Base-by-base conservation (phyloP, 2,113 vertebrate species). In the Pomatostomus ruficeps region DNA sequence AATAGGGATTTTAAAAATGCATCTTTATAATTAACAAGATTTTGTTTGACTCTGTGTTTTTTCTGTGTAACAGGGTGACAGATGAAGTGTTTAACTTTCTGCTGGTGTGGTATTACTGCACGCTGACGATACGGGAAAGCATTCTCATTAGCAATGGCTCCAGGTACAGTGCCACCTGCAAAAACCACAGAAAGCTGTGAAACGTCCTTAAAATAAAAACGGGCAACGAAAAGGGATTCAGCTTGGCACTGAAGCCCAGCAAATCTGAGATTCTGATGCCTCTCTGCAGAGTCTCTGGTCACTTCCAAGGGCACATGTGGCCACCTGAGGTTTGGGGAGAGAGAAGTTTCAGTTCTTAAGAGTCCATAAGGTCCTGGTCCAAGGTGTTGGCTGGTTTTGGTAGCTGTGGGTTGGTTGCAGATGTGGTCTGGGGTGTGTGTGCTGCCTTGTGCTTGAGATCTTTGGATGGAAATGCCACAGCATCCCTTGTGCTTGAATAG, bases 41-140 rank as follows among this genome's bases (percentile, higher is more conserved):
- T 9, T 5, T 14, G n/a, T 51, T 58, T 68, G 31, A 52, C 11
- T 43, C 10, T 80, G 35, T 85, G 22, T 29, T 93, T 87, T 89
- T 68, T 61, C 75, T 89, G 26, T 80, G 61, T 59, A 38, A 67
- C 97, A 99, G 99, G 95, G 99, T 99, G 80, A 99, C 98, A 6
- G 99, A 99, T 85, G 99, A 99, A 98, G 98, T 99, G 94, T 99
- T 99, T 91, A 99, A 99, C 97, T 99, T 99, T 86, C 96, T 99
- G 95, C 97, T 99, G 62, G 99, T 99, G 87, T 99, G 99, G 99
- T 99, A 99, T 91, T 99, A 99, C 97, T 99, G 99, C 97, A 99
- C 99, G 1, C 84, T 99, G 97, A 99, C 99, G 19, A 99, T 99
- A 95, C 98, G 99, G 84, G 99, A 99, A 96, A 99, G 99, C 85